A percentile compares a stretch with the other conserved stretches of the same genome.
phyloP scores from a whole-genome alignment of 2,888 invertebrate genomes.

The Luperina testacea region DNA sequence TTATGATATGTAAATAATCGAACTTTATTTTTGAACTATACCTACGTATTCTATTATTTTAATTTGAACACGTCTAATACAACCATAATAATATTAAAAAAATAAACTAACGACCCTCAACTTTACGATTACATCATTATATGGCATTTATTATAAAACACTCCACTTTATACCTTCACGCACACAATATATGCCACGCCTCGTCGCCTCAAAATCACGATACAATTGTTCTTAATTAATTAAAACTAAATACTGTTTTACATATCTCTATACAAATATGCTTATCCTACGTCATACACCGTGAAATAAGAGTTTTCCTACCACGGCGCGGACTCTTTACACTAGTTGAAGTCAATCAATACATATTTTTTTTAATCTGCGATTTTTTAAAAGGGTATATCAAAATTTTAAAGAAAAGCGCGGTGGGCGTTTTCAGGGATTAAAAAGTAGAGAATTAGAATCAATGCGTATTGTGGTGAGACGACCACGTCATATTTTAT shows the following conservation, averaged over 20 bases:
- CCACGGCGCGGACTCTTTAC: conserved; percentile 20
- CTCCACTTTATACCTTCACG: conserved; percentile 18
- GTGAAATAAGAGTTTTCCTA: conserved; percentile 18
- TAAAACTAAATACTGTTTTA: conserved; percentile 62
- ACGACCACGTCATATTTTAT: not conserved
- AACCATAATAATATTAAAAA: conserved; percentile 65
- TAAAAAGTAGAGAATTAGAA: not conserved
- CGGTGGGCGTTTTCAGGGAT: conserved; percentile 8
- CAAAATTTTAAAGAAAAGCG: not conserved
- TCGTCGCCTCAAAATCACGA: conserved; percentile 24
- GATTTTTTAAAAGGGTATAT: not conserved
- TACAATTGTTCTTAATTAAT: conserved; percentile 43
- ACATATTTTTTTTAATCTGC: not conserved
- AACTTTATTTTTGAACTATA: conserved; percentile 40
- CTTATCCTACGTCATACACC: conserved; percentile 28
- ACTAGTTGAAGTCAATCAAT: conserved; percentile 3
- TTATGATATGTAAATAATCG: conserved; percentile 48
- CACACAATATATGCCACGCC: conserved; percentile 23
- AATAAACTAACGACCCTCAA: conserved; percentile 52
- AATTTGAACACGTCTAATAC: conserved; percentile 66
- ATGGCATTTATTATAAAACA: conserved; percentile 63
- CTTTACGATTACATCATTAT: conserved; percentile 54
- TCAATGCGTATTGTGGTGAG: not conserved
- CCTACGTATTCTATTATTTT: conserved; percentile 53
- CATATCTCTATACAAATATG: conserved; percentile 42